Percentiles rank a stretch among this genome's conserved stretches.
phyloP scores from a whole-genome alignment of 2,888 invertebrate genomes.

The Linyphia triangularis region DNA sequence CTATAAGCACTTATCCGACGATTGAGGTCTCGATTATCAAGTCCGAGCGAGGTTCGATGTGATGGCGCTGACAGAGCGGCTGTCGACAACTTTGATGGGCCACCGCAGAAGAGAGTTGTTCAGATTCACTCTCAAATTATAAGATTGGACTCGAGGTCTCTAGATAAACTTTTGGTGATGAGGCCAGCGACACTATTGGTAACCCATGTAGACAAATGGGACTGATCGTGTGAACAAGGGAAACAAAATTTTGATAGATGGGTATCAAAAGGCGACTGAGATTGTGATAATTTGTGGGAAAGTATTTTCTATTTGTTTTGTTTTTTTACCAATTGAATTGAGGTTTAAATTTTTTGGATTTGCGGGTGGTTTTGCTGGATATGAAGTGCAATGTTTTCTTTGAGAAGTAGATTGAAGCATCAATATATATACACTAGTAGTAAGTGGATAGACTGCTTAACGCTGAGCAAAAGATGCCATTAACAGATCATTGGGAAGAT shows the following conservation, averaged over 20 bases:
- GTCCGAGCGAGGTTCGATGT: conserved; percentile 56
- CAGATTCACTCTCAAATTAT: background rate
- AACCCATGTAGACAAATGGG: conserved; percentile 18
- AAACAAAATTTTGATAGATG: background rate
- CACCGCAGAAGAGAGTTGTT: background rate
- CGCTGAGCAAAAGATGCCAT: too few species aligned
- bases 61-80: conserved; percentile 29
- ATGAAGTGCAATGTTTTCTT: too few species aligned
- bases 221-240: background rate
- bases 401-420: too few species aligned
- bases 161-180: conserved; percentile 25
- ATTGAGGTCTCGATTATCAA: conserved; percentile 26
- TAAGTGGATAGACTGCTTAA: too few species aligned
- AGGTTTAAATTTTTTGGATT: too few species aligned
- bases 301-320: too few species aligned
- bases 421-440: too few species aligned
- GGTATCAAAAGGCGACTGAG: background rate
- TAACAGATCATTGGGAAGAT: too few species aligned
- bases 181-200: conserved; percentile 48
- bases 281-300: background rate
- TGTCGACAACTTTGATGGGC: conserved; percentile 41
- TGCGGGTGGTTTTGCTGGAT: too few species aligned
- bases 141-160: background rate
- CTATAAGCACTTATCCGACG: conserved; percentile 42
- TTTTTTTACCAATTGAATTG: too few species aligned